phyloP scores from a whole-genome alignment of 2,113 vertebrate species.

The Mustelus asterias region DNA sequence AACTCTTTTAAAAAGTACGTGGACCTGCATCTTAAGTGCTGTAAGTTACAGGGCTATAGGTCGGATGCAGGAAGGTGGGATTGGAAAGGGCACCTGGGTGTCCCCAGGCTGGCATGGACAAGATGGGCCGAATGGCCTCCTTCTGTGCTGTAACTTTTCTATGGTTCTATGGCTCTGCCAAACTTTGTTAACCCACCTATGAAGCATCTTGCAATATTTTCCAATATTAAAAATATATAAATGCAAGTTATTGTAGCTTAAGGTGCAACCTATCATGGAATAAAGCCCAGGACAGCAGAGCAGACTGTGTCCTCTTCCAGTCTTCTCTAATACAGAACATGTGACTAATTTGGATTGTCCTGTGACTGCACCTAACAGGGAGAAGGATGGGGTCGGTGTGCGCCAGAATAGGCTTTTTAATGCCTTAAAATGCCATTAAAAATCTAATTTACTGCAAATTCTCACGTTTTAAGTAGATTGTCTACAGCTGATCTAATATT shows the following conservation, averaged over 20 bases:
- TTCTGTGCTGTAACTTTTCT: no score
- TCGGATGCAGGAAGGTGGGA: no score
- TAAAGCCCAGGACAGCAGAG: background rate
- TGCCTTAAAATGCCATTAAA: background rate
- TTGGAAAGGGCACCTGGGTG: no score
- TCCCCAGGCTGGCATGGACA: no score
- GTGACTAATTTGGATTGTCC: background rate
- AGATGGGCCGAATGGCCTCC: no score
- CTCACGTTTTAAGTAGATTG: background rate
- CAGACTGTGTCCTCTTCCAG: background rate
- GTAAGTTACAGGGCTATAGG: no score
- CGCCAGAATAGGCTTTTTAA: background rate
- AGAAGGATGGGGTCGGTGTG: background rate
- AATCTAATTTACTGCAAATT: background rate
- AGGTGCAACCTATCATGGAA: background rate
- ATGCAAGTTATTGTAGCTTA: background rate
- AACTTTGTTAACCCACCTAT: background rate
- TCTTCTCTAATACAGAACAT: background rate
- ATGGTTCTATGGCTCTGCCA: background rate
- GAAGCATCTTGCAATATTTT: background rate
- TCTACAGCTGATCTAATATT: background rate
- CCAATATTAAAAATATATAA: background rate
- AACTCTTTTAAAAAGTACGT: no score
- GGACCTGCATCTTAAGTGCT: no score
- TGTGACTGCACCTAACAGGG: background rate